Percentiles rank a stretch among this genome's conserved stretches.
Conservation (phyloP, 2,113 vertebrate genomes). For the Merops nubicus region DNA sequence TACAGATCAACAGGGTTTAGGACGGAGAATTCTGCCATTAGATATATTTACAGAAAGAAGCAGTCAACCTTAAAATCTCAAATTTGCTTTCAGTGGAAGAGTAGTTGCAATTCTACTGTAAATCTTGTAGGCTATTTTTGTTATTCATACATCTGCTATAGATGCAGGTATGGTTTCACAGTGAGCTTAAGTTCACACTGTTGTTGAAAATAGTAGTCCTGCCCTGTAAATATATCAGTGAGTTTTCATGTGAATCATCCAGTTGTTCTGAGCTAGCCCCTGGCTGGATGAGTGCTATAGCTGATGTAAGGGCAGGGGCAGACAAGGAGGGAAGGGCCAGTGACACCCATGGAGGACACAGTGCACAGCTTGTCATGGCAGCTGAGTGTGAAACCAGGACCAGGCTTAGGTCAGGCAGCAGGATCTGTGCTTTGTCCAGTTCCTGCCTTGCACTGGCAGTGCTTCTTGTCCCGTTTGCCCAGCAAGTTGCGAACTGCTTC, state of each 20-base stretch:
- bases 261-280: neutral
- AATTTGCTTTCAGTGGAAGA: neutral
- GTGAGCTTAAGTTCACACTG: rapidly evolving
- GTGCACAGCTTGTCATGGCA: rapidly evolving
- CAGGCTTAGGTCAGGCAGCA: neutral
- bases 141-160: neutral
- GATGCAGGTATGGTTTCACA: neutral
- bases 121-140: neutral
- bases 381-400: neutral
- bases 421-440: neutral
- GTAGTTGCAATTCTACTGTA: neutral
- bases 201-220: neutral
- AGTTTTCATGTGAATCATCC: neutral
- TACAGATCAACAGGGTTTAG: neutral
- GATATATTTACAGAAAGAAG: neutral
- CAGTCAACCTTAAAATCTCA: neutral
- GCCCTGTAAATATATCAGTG: neutral
- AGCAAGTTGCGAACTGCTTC: neutral
- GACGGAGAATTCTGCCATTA: neutral
- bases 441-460: neutral
- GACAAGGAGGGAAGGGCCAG: rapidly evolving
- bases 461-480: neutral
- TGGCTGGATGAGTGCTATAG: neutral
- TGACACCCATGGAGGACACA: neutral
- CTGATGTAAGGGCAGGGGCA: neutral